Evolutionary conservation across 2,888 invertebrate genomes (phyloP), one percentile per base, ranked within the genome.

Genomic region (Athetis lepigone): DNA sequence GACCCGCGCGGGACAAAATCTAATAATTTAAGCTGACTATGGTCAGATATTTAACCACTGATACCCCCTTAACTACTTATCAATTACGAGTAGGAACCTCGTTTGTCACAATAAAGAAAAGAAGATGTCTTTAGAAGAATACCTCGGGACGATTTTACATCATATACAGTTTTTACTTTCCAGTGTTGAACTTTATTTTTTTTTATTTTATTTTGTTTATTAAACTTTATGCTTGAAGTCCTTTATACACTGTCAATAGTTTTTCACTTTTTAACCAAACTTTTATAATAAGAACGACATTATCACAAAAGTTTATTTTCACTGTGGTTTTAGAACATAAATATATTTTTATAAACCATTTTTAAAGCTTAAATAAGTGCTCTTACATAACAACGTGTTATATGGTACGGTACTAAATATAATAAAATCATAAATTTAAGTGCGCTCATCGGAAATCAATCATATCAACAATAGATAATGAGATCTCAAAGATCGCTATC

Each of bases 401-500:
- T 59, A 23, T 29, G 29, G 16, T 13, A 60, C 45, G 70, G 60
- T 25, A 39, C 61, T 46, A n/a, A 21, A 33, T 19, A 40, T 25
- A 70, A 33, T 64, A 70, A 64, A 70, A 13, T 18, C 18, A 58
- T 8, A 27, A n/a, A 42, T 58, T 27, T 27, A 58, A 62, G 11
- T 23, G 21, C 39, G 8, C 11, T 27, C 42, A 69, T 58, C 69
- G 18, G 36, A n/a, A 42, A 69, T 43, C 8, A 27, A 58, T 16
- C n/a, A 42, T 62, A 62, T 70, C 63, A 16, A 27, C 5, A 7
- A 37, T n/a, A 46, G 25, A 69, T 69, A 47, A 4, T 36, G 19
- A 52, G 42, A 68, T 68, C 55, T 55, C 19, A 55, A 8, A 45
- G 43, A 69, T 68, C 11, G 19, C 21, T 50, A 42, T 47, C 72